These are phyloP conservation scores for Neostethus bicornis DNA, from an alignment of 2,797 vertebrate genomes.

Conservation along the genomic window DNA sequence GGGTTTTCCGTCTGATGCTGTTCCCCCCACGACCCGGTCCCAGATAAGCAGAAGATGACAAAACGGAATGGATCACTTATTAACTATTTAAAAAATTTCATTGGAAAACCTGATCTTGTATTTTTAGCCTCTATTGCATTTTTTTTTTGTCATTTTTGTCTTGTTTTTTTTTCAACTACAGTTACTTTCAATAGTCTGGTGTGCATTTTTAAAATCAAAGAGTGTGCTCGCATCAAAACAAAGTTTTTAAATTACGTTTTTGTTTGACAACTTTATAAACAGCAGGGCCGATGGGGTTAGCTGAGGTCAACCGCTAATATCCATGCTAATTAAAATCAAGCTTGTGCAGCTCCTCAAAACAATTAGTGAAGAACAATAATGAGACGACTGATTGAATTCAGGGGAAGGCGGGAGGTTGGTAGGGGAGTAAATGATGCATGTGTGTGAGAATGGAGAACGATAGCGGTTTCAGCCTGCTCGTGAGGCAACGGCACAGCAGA, in stretches of 20 bases:
- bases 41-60: too few relatives aligned
- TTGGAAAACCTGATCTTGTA: too few relatives aligned
- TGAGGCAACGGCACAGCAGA: background rate
- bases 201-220: background rate
- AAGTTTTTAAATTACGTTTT: background rate
- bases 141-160: too few relatives aligned
- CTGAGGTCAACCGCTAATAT: conserved; percentile 43
- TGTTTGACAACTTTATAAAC: conserved; percentile 29
- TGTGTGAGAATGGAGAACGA: conserved; percentile 7
- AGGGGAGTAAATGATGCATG: background rate
- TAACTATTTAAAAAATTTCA: too few relatives aligned
- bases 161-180: too few relatives aligned
- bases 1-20: too few relatives aligned
- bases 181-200: too few relatives aligned
- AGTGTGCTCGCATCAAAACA: background rate
- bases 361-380: conserved; percentile 55
- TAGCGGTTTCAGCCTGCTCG: conserved; percentile 1
- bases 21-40: too few relatives aligned
- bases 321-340: conserved; percentile 53
- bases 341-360: conserved; percentile 52
- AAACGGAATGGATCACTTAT: too few relatives aligned
- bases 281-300: conserved; percentile 9
- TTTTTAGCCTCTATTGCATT: too few relatives aligned
- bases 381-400: conserved; percentile 25
- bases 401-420: background rate